These are phyloP conservation scores for Stigmatopora argus DNA, from an alignment of 2,113 vertebrate genomes.

Conservation along the genomic window DNA sequence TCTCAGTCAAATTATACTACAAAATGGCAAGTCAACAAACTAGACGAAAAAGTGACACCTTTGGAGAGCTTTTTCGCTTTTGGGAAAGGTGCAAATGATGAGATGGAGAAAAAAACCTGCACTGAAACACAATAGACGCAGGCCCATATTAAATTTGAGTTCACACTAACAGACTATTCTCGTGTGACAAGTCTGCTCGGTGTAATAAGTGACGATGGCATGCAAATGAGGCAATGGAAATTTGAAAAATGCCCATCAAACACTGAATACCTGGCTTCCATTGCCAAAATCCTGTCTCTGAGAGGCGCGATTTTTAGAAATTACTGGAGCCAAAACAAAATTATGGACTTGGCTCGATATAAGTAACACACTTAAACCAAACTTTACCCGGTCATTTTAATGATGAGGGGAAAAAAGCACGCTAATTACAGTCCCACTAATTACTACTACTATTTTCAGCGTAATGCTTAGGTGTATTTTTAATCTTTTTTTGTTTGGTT, in stretches of 20 bases:
- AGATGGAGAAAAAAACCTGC: background rate
- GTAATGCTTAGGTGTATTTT: too few relatives aligned
- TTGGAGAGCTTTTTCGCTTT: background rate
- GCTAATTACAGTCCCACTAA: too few relatives aligned
- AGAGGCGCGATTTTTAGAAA: background rate
- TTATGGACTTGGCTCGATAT: background rate
- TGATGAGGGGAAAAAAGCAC: too few relatives aligned
- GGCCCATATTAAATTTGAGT: background rate
- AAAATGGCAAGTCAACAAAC: background rate
- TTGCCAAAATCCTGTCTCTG: background rate
- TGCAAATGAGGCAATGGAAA: background rate
- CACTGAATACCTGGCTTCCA: background rate
- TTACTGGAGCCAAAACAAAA: background rate
- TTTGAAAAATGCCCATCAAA: background rate
- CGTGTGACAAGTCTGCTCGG: background rate
- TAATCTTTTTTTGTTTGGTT: too few relatives aligned
- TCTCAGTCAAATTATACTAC: background rate
- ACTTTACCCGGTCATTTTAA: background rate
- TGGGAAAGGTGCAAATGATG: background rate
- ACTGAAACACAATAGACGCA: background rate
- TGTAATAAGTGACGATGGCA: background rate
- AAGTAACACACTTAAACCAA: background rate
- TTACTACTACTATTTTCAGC: too few relatives aligned
- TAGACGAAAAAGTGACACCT: background rate
- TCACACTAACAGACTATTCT: background rate